These are phyloP conservation scores for Odontomyia ornata DNA, from an alignment of 2,888 invertebrate genomes.

Conservation along the genomic window DNA sequence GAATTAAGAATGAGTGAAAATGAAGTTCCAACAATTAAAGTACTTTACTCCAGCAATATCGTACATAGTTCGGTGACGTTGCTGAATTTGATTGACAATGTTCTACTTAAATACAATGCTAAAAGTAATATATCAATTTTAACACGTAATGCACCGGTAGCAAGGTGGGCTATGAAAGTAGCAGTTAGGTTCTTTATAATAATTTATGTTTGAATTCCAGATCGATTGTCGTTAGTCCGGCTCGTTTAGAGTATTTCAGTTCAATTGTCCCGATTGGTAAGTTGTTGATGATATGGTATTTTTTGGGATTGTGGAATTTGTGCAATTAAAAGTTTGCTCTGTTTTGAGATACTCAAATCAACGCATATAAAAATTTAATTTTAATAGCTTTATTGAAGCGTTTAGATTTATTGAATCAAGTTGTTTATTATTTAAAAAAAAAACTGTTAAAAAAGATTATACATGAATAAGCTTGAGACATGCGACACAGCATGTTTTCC, in stretches of 20 bases:
- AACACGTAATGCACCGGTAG: constrained; percentile 57
- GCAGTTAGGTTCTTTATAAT: not conserved
- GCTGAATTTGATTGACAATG: constrained; percentile 66
- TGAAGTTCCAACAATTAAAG: constrained; percentile 53
- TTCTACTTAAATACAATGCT: constrained; percentile 59
- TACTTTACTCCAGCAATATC: constrained; percentile 65
- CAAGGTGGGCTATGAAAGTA: constrained; percentile 52
- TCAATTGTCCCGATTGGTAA: constrained; percentile 59
- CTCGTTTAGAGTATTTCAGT: constrained; percentile 58
- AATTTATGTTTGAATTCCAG: constrained; percentile 24
- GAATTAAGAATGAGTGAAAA: constrained; percentile 52
- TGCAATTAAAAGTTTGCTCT: too few species aligned
- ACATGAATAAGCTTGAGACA: too few species aligned
- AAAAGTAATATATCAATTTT: constrained; percentile 52
- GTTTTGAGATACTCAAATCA: too few species aligned
- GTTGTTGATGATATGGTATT: not conserved
- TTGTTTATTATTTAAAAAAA: too few species aligned
- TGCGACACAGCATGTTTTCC: too few species aligned
- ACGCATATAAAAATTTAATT: too few species aligned
- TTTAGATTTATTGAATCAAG: too few species aligned
- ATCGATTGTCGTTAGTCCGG: constrained; percentile 57
- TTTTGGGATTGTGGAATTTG: too few species aligned
- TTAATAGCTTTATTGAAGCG: too few species aligned
- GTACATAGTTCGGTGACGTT: constrained; percentile 67
- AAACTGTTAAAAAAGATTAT: too few species aligned